Conservation (phyloP, 2,888 invertebrate genomes). For the Lochmaea crataegi region DNA sequence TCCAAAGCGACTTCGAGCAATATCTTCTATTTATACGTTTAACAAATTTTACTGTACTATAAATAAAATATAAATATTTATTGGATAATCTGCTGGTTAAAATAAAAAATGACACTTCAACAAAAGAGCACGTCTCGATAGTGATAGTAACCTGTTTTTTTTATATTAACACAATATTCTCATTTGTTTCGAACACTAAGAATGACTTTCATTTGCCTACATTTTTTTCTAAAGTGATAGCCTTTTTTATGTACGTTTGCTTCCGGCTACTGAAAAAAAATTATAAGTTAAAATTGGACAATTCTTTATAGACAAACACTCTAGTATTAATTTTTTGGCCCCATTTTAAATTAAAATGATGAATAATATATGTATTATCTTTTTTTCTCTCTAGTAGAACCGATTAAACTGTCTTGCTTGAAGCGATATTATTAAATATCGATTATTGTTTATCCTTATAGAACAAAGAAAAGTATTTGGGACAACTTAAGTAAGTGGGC, state of each 20-base stretch:
- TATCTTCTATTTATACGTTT: too few species aligned
- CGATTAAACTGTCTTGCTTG: not conserved
- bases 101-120: not conserved
- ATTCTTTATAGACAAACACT: not conserved
- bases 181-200: constrained; percentile 14
- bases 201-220: constrained; percentile 39
- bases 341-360: not conserved
- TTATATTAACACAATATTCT: not conserved
- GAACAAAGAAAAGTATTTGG: too few species aligned
- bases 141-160: constrained; percentile 16
- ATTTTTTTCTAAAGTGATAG: constrained; percentile 17
- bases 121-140: constrained; percentile 5
- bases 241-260: constrained; percentile 13
- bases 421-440: not conserved
- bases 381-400: not conserved
- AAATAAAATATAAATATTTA: too few species aligned
- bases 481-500: not conserved
- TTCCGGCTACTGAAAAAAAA: constrained; percentile 18
- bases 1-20: too few species aligned
- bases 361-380: not conserved
- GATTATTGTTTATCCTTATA: too few species aligned
- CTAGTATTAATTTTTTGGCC: not conserved
- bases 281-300: constrained; percentile 17
- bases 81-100: too few species aligned
- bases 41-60: too few species aligned